Evolutionary conservation across 2,797 vertebrate species (phyloP), one percentile per base, ranked within the genome.

Genomic region (Gadopsis bispinosus): DNA sequence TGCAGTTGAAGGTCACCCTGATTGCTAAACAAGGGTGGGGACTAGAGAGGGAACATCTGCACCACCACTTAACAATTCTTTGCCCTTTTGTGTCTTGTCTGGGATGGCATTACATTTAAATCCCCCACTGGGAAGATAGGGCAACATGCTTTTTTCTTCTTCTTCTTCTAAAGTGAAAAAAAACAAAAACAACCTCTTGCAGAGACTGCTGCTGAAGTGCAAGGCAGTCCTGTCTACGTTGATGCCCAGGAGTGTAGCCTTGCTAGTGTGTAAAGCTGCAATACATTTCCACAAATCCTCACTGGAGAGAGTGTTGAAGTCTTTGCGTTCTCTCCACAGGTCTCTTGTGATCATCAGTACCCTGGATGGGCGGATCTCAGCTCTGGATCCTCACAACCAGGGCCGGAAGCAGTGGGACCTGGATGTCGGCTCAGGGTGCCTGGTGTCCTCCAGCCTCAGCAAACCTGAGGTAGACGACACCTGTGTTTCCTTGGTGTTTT

Each of bases 351-450:
- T 99, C 86, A 99, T 99, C 95, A 99, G 98, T 73, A 99, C 98
- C 63, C 93, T 99, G 93, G 98, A 99, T 84, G 98, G 98, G n/a
- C 93, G 97, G 33, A 98, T 99, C 79, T 96, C 97, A 0, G 98
- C 98, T 1, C 92, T 99, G 94, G 98, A 99, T 86, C 97, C 98
- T 74, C 96, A 98, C 84, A 97, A 98, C 79, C 95, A 93, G 77
- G 98, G 98, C 59, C 95, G 96, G 80, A 98, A 99, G 86, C 97
- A 98, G 85, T 99, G 98, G 98, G 98, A 99, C 88, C 94, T 99
- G 69, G 98, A 99, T 37, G 96, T 98, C 16, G 97, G 96, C 62
- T 98, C 98, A 0, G 98, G 98, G 62, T 96, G 97, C 86, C 94
- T 99, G 80, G 96, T 99, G 77, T 98, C 98, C 26, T 98, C 98